Base-by-base conservation (phyloP, 1,140 invertebrate genomes). In the Hylyphantes graminicola region DNA sequence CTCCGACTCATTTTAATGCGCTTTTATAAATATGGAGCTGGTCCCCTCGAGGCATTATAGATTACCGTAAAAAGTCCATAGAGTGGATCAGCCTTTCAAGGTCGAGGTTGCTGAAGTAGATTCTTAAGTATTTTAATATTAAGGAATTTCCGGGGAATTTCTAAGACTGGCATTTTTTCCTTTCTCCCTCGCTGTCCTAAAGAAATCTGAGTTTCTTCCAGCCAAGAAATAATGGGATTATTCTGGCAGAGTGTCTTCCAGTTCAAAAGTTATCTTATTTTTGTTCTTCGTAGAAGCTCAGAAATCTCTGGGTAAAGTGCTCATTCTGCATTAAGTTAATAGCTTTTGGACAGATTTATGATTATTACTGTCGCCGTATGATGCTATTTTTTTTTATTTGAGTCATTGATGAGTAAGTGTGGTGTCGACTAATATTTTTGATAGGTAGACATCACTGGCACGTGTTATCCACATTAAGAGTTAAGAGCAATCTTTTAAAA, bases 311-410 rank as follows among this genome's bases (percentile, higher is more conserved):
- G 17, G 57, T 61, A 15, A 61, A 15, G 12, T 61, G 12, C 57
- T 61, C 17, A 17, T 17, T 17, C 57, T 61, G 57, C 57, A 61
- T 61, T 61, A 61, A 61, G 57, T 17, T 61, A 61, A 61, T 61
- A 61, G 57, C 57, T 15, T 61, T 61, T 15, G 17, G 57, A 61
- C 57, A 61, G 57, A 61, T 61, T 61, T 61, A 61, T 61, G 57
- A 15, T 61, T 61, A 12, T 61, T 61, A 61, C 57, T 61, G 57
- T 15, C 35, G 35, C 35, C 35, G 5, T 35, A 35, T 35, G 35
- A 35, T 35, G 35, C 35, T 35, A 35, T 35, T 35, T 35, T 35
- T 35, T 35, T 35, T 35, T 35, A 35, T 35, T 35, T 5, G 35
- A 35, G 35, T 35, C 35, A 35, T 35, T 35, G 35, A 35, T 35